A percentile compares a stretch with the other conserved stretches of the same genome.
Conservation (phyloP, 2,888 invertebrate species). For the Melieria omissa region DNA sequence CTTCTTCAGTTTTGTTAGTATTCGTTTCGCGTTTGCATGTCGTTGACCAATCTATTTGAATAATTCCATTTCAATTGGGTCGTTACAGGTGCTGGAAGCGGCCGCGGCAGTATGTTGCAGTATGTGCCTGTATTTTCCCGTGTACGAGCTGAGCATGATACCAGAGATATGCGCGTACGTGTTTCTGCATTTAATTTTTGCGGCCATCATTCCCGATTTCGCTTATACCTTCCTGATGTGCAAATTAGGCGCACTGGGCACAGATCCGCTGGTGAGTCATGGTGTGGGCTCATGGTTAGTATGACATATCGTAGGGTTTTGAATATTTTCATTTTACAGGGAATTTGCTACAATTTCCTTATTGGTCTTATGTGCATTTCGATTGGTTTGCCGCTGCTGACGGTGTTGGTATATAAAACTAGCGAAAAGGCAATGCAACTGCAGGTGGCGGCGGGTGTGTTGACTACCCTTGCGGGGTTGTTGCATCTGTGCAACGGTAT, state of each 20-base stretch:
- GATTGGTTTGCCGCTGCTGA: slow-evolving; percentile 5
- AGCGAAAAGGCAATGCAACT: slow-evolving; percentile 27
- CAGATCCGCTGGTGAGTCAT: slow-evolving; percentile 43
- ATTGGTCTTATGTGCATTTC: slow-evolving; percentile 34
- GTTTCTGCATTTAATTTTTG: slow-evolving; percentile 15
- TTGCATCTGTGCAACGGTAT: slow-evolving; percentile 41
- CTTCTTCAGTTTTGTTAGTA: too few species aligned
- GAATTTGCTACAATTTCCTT: slow-evolving; percentile 43
- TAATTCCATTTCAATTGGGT: too few species aligned
- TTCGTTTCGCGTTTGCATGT: too few species aligned
- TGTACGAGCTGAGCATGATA: slow-evolving; percentile 22
- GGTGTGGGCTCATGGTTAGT: not conserved
- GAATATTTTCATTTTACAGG: slow-evolving; percentile 22
- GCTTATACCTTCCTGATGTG: slow-evolving; percentile 7
- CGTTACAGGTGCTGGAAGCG: slow-evolving; percentile 20
- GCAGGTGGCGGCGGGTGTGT: slow-evolving; percentile 31
- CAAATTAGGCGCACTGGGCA: slow-evolving; percentile 33
- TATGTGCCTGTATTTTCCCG: not conserved
- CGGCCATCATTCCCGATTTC: slow-evolving; percentile 27
- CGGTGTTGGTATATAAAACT: slow-evolving; percentile 11
- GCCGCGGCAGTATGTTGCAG: not conserved
- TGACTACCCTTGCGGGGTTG: slow-evolving; percentile 25
- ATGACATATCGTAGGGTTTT: not conserved
- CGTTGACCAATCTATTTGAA: too few species aligned
- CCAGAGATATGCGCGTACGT: slow-evolving; percentile 2